Evolutionary conservation across 2,797 vertebrate species (phyloP), one percentile per base, ranked within the genome.

Genomic region (Parambassis ranga): DNA sequence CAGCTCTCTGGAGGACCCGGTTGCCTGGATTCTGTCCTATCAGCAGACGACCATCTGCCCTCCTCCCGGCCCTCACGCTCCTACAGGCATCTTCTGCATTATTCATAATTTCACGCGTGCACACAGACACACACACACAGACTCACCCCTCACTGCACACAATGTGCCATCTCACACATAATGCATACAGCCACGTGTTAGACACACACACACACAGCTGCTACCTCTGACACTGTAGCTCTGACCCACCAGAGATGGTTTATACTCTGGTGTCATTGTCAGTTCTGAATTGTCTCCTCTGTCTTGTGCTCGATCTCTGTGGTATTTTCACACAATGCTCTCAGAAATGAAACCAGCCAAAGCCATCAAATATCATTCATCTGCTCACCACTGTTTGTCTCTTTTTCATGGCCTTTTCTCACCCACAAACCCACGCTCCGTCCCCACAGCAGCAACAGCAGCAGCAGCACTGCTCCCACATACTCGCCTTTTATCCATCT

Each of bases 21-120:
- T 65, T 82, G 71, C 71, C 71, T 82, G 82, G 82, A 84, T 85
- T 79, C 72, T 59, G 58, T 71, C 80, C 80, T 86, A 87, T 89
- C 87, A 84, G 82, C 71, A 57, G 59, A 71, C 86, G 53, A 82
- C 84, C 88, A 85, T 88, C 88, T 88, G 84, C 83, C 86, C 84
- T 85, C 75, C 77, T 83, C 81, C 60, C 22, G 24, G 83, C 70
- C 84, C 73, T 77, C 75, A 70, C 7, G 8, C 71, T 85, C 63
- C 22, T 72, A 75, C 74, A 84, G 72, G 77, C 84, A 69, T 76
- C 61, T 58, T 70, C 52, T 89, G 75, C 84, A 90, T 88, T 90
- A 87, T 89, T 89, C 85, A 87, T 84, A 72, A 61, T 67, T 57
- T 58, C 31, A 47, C 52, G 44, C 50, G 61, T 24, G 64, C 35